A percentile compares a stretch with the other conserved stretches of the same genome.
Conservation (phyloP, 2,797 vertebrate genomes). For the Lutra lutra region DNA sequence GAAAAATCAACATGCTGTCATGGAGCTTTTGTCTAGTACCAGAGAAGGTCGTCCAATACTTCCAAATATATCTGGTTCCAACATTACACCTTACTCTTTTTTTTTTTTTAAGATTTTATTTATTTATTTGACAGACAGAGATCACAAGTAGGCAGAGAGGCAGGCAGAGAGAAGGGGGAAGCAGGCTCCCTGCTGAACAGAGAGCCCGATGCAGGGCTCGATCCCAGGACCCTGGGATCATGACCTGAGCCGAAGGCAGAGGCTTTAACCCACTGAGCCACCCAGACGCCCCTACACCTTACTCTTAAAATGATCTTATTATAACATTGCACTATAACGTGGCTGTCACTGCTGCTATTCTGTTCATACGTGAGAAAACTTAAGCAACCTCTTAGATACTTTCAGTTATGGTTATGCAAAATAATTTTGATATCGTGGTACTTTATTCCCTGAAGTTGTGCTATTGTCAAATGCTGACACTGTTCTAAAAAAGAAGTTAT, state of each 20-base stretch:
- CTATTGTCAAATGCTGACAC: not conserved
- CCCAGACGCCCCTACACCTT: not conserved
- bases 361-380: not conserved
- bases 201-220: too few relatives aligned
- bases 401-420: constrained; percentile 7
- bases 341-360: not conserved
- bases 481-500: not conserved
- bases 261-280: too few relatives aligned
- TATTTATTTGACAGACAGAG: too few relatives aligned
- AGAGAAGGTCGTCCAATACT: not conserved
- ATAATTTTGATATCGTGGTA: constrained; percentile 18
- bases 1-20: not conserved
- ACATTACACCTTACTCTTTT: not conserved
- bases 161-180: too few relatives aligned
- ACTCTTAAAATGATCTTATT: not conserved
- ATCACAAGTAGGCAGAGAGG: too few relatives aligned
- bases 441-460: not conserved
- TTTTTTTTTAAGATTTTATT: too few relatives aligned
- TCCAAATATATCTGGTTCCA: not conserved
- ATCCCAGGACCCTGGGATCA: too few relatives aligned
- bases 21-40: not conserved
- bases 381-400: not conserved
- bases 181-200: too few relatives aligned
- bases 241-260: too few relatives aligned
- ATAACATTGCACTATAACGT: not conserved